Evolutionary conservation across 35 echinoderm and acorn worm genomes (phyloP).

Genomic region (Heliocidaris tuberculata): DNA sequence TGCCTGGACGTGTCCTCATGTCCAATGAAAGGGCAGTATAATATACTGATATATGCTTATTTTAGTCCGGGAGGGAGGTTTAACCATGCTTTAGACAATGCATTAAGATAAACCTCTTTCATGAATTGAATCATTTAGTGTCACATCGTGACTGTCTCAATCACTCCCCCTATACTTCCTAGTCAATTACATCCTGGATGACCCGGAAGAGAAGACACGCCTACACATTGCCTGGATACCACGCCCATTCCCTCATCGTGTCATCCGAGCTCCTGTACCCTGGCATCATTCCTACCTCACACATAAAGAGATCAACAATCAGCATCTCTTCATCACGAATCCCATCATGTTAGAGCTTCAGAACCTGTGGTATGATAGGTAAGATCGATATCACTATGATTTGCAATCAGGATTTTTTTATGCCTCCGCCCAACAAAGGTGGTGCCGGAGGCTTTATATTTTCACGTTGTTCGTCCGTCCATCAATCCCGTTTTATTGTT

Average conservation of each 20-base stretch:
- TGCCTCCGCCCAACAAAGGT: too few species aligned
- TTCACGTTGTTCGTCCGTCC: too few species aligned
- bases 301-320: constrained; percentile 75
- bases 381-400: background rate
- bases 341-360: constrained; percentile 92
- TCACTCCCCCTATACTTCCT: background rate
- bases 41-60: too few species aligned
- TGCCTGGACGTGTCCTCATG: too few species aligned
- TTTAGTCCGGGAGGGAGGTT: too few species aligned
- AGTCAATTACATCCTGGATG: constrained; percentile 99
- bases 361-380: constrained; percentile 96
- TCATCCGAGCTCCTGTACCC: constrained; percentile 84
- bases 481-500: too few species aligned
- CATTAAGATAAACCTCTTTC: too few species aligned
- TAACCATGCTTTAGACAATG: too few species aligned
- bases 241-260: constrained; percentile 67
- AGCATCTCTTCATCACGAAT: constrained; percentile 92
- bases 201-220: constrained; percentile 85
- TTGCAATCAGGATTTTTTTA: background rate
- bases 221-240: constrained; percentile 96
- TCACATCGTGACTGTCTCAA: background rate
- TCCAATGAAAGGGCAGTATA: too few species aligned
- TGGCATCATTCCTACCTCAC: constrained; percentile 81
- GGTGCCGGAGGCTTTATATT: too few species aligned
- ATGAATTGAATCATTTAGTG: too few species aligned